Conservation (phyloP, 1,140 invertebrate species). For the Bombyx mori region DNA sequence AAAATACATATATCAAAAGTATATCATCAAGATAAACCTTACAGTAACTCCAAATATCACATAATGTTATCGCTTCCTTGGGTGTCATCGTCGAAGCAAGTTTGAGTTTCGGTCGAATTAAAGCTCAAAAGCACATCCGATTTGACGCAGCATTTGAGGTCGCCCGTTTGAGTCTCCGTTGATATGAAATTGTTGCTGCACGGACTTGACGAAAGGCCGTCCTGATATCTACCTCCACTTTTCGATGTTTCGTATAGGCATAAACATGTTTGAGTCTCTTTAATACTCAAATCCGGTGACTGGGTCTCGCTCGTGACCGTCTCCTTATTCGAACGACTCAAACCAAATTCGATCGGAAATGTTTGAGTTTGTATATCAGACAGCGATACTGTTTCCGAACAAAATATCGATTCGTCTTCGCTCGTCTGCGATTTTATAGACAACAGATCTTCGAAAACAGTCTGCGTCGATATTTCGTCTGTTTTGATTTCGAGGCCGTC, state of each 20-base stretch:
- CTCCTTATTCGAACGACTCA: slow-evolving; percentile 43
- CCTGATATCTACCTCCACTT: slow-evolving; percentile 20
- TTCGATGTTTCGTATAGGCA: slow-evolving; percentile 43
- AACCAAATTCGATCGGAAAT: slow-evolving; percentile 43
- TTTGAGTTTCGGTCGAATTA: slow-evolving; percentile 43
- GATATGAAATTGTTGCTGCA: slow-evolving; percentile 31
- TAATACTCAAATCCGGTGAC: slow-evolving; percentile 48
- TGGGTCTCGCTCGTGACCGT: slow-evolving; percentile 43
- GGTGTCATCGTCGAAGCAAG: slow-evolving; percentile 29
- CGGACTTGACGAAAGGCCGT: slow-evolving; percentile 36
- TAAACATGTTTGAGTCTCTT: slow-evolving; percentile 54
- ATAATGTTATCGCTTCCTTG: slow-evolving; percentile 4
- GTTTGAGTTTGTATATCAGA: slow-evolving; percentile 62
- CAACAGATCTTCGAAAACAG: slow-evolving; percentile 45
- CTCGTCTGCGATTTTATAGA: slow-evolving; percentile 43
- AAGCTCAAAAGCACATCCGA: slow-evolving; percentile 36
- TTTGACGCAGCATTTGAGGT: slow-evolving; percentile 15
- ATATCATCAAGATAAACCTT: background rate
- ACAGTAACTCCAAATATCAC: slow-evolving; percentile 11
- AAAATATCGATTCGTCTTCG: slow-evolving; percentile 52
- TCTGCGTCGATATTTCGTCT: slow-evolving; percentile 56
- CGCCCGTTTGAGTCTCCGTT: slow-evolving; percentile 47
- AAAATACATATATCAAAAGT: too few relatives aligned
- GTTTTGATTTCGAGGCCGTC: slow-evolving; percentile 29
- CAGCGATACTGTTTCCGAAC: slow-evolving; percentile 41